phyloP scores from a whole-genome alignment of 2,797 vertebrate species.

The Botia almorhae region DNA sequence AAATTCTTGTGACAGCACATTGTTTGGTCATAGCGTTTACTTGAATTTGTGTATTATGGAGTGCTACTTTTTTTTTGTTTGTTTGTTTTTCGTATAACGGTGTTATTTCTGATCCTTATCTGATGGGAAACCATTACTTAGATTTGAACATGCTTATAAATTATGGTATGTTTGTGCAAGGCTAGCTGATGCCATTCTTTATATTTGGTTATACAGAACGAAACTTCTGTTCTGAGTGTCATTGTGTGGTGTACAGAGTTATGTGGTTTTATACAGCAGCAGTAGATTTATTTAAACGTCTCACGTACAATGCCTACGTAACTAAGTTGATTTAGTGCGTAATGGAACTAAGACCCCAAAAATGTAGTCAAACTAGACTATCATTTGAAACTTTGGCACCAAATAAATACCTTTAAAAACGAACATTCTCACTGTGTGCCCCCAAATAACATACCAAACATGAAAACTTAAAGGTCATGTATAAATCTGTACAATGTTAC shows the following conservation, averaged over 20 bases:
- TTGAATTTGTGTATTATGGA: slow-evolving; percentile 53
- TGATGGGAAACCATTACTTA: slow-evolving; percentile 47
- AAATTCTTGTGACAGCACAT: slow-evolving; percentile 50
- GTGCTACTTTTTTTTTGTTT: slow-evolving; percentile 38
- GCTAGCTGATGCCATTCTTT: slow-evolving; percentile 45
- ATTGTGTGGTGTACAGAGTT: slow-evolving; percentile 52
- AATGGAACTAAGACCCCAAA: background rate
- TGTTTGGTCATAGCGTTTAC: slow-evolving; percentile 56
- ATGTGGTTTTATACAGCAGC: slow-evolving; percentile 43
- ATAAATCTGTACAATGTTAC: slow-evolving; percentile 15
- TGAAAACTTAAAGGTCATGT: background rate
- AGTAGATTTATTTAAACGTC: slow-evolving; percentile 40
- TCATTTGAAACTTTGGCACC: background rate
- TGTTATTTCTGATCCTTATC: slow-evolving; percentile 42
- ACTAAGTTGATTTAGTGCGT: slow-evolving; percentile 18
- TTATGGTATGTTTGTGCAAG: slow-evolving; percentile 50
- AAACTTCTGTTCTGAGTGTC: slow-evolving; percentile 24
- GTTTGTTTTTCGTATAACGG: slow-evolving; percentile 25
- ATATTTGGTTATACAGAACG: slow-evolving; percentile 31
- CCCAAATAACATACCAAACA: slow-evolving; percentile 12
- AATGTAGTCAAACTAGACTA: background rate
- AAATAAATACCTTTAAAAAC: background rate
- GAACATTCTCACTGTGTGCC: background rate
- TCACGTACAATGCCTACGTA: background rate
- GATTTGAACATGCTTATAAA: slow-evolving; percentile 52